Evolutionary conservation across 2,888 invertebrate genomes (phyloP), one percentile per base, ranked within the genome.

Genomic region (Callyntrura sp.): DNA sequence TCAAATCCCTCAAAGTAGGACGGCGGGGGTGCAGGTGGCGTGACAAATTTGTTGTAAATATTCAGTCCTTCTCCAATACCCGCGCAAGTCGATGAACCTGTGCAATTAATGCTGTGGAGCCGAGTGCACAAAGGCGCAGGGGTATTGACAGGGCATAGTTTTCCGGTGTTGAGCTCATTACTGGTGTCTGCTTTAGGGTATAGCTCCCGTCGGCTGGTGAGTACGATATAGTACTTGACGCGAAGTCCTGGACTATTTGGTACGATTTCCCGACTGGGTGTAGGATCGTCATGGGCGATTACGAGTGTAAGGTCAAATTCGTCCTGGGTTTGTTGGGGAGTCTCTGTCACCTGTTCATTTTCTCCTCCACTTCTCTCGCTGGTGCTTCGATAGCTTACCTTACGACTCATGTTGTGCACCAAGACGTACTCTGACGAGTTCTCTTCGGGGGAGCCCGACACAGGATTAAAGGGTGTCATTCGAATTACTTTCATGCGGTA

Each of bases 281-380:
- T 91, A 68, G 92, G 93, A 86, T 90, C 91, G 88, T 95, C 95
- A 92, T 96, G 96, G n/a, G 96, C 95, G 48, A 97, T 96, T 17
- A 97, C 95, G 57, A 97, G 94, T 0, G 96, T 96, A 20, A 97
- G 95, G 93, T 96, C 96, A 94, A 96, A 97, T 93, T 96, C 96
- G 91, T 96, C 96, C 90, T 96, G 96, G 90, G 95, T 95, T 17
- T 95, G 95, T 9, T 51, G 79, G 0, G 48, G 48, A 28, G 25
- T 9, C 6, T 79, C 79, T 5, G 57, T 3, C 17, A 35, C 68
- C 8, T 51, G 65, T 92, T 96, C 96, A 14, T 76, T 85, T 92
- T 96, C 96, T 17, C 76, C 88, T 8, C 57, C 68, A 1, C 51
- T 85, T 0, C 90, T 65, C 92, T 96, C 96, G 0, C 95, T 95